Base-by-base conservation (phyloP, 2,888 invertebrate species). In the Netelia virgata region DNA sequence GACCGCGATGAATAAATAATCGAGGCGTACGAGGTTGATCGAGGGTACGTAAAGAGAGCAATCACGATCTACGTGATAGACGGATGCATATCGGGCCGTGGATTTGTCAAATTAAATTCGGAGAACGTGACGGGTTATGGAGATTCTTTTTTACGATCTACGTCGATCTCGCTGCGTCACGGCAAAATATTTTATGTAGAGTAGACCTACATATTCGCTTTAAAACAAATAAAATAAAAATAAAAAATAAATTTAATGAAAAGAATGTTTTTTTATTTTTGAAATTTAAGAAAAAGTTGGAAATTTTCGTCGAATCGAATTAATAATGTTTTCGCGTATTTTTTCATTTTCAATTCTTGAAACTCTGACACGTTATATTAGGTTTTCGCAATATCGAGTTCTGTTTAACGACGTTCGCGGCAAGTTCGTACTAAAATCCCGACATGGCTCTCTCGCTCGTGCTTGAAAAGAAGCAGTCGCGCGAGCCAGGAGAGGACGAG, bases 1-100 rank as follows among this genome's bases (percentile, higher is more conserved):
- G 76, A 64, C 76, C n/a, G 64, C 28, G 50, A 61, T 75, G 47
- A 69, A 69, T 78, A 63, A 73, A 78, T 78, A 74, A 78, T 69
- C 28, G 53, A 61, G 28, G n/a, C n/a, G 43, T 43, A 14, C 47
- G 18, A 50, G 36, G 18, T 50, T 64, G 23, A 69, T 74, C 55
- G 10, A 36, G 55, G 10, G 9, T 5, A 55, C 68, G 47, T 47
- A 63, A 50, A 68, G 41, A 11, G 72, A 23, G 41, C 23, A 43
- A 41, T 70, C 50, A 50, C 43, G 63, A 64, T 43, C 3, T 11
- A 20, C 53, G 47, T 14, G 41, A 69, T 59, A 18, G 53, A 50
- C 68, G 16, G 61, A 63, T 41, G 57, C 11, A 23, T 43, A 82
- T 77, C 72, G 41, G 53, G n/a, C 59, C n/a, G 14, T 41, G 10